Evolutionary conservation across 2,888 invertebrate species (phyloP).

Genomic region (Calephelis perditalis): DNA sequence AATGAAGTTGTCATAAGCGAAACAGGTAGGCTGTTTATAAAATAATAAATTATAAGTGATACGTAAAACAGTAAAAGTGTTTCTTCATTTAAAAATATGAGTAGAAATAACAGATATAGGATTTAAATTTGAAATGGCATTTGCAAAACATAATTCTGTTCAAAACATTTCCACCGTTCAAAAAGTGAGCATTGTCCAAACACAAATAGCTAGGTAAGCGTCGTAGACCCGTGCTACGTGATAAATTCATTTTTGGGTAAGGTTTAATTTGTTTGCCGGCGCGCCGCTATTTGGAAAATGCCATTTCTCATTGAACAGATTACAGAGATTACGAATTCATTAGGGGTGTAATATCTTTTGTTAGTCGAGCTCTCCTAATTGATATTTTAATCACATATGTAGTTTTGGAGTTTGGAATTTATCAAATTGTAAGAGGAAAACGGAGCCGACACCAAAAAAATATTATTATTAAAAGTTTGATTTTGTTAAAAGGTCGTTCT

Average conservation of each 20-base stretch:
- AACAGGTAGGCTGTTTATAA: no score
- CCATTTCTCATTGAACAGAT: constrained; percentile 77
- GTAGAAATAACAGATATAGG: not conserved
- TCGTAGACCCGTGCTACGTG: constrained; percentile 45
- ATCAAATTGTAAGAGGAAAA: not conserved
- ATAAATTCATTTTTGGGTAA: constrained; percentile 76
- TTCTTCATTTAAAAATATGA: no score
- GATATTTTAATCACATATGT: constrained; percentile 66
- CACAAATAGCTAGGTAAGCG: constrained; percentile 50
- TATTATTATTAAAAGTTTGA: no score
- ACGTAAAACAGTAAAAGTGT: no score
- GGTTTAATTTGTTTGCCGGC: constrained; percentile 72
- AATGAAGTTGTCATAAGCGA: no score
- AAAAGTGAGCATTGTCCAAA: constrained; percentile 33
- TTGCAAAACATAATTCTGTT: constrained; percentile 12
- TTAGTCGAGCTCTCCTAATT: constrained; percentile 58
- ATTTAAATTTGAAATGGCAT: not conserved
- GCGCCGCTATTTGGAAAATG: constrained; percentile 59
- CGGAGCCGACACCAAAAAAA: no score
- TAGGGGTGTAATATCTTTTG: constrained; percentile 69
- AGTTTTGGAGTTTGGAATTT: constrained; percentile 23
- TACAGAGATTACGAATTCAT: constrained; percentile 76
- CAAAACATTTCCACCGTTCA: constrained; percentile 18
- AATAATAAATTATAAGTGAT: no score
- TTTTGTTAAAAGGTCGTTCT: no score